Evolutionary conservation across 2,113 vertebrate genomes (phyloP).

Genomic region (Heptranchias perlo): DNA sequence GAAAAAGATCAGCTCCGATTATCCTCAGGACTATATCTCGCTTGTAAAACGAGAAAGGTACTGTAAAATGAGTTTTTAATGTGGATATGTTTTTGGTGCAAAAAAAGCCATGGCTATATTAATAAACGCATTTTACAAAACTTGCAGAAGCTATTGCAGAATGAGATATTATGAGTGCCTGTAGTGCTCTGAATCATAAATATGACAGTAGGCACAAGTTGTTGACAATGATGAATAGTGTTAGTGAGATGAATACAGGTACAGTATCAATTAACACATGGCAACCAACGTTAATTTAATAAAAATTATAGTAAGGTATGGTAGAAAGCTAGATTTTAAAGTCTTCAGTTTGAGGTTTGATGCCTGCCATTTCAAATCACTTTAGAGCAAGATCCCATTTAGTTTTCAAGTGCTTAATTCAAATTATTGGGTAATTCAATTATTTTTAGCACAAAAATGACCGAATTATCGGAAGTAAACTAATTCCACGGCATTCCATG

Average conservation of each 20-base stretch:
- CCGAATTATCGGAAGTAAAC: neutral
- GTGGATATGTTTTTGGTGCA: neutral
- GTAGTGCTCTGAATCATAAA: neutral
- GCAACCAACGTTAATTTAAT: neutral
- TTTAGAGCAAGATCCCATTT: neutral
- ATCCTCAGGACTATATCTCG: neutral
- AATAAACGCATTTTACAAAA: neutral
- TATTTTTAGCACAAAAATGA: neutral
- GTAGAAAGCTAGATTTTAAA: neutral
- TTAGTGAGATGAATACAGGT: neutral
- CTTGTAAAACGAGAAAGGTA: neutral
- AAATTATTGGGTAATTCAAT: neutral
- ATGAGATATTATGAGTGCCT: neutral
- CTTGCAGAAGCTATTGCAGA: neutral
- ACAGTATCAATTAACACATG: neutral
- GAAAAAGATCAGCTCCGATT: neutral
- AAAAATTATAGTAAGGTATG: neutral
- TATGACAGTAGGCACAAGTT: neutral
- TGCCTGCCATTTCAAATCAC: neutral
- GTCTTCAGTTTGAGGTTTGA: neutral
- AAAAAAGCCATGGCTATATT: neutral
- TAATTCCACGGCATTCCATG: neutral
- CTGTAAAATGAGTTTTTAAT: neutral
- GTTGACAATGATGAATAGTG: neutral
- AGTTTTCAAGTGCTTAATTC: neutral